phyloP scores from a whole-genome alignment of 2,113 vertebrate genomes.

The Lota lota region DNA sequence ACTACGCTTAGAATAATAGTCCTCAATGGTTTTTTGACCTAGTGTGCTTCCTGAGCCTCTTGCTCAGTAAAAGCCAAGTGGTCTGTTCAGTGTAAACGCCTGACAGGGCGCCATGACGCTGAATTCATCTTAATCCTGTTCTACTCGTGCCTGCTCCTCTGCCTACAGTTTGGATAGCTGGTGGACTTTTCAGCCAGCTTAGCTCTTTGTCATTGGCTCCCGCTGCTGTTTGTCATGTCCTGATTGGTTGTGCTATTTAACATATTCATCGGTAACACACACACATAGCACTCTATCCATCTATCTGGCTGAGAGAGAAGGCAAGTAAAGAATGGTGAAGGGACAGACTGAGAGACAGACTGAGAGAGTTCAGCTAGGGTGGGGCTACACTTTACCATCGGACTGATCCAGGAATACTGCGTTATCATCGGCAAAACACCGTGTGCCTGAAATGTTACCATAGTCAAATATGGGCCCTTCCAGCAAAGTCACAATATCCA shows the following conservation, averaged over 20 bases:
- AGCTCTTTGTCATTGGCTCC: neutral
- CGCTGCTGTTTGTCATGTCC: constrained; percentile 28
- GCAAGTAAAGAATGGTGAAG: constrained; percentile 62
- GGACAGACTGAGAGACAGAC: constrained; percentile 70
- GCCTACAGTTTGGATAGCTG: neutral
- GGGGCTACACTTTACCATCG: constrained; percentile 93
- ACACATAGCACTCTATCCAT: constrained; percentile 27
- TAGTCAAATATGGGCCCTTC: constrained; percentile 99
- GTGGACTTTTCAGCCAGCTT: constrained; percentile 9
- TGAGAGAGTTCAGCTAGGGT: constrained; percentile 75
- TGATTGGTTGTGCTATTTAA: constrained; percentile 44
- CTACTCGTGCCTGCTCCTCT: constrained; percentile 23
- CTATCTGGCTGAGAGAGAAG: constrained; percentile 60
- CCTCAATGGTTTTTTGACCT: too few relatives aligned
- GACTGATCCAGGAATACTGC: constrained; percentile 93
- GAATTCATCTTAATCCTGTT: too few relatives aligned
- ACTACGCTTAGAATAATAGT: too few relatives aligned
- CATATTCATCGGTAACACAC: constrained; percentile 26
- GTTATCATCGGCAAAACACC: constrained; percentile 99
- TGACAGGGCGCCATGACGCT: too few relatives aligned
- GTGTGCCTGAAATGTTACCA: constrained; percentile 99
- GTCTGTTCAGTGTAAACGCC: too few relatives aligned
- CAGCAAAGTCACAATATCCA: constrained; percentile 99
- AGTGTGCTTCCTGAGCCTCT: too few relatives aligned
- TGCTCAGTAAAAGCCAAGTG: too few relatives aligned